A percentile compares a stretch with the other conserved stretches of the same genome.
These are phyloP conservation scores for Corythaeola cristata DNA, from an alignment of 2,113 vertebrate species.

Conservation along the genomic window DNA sequence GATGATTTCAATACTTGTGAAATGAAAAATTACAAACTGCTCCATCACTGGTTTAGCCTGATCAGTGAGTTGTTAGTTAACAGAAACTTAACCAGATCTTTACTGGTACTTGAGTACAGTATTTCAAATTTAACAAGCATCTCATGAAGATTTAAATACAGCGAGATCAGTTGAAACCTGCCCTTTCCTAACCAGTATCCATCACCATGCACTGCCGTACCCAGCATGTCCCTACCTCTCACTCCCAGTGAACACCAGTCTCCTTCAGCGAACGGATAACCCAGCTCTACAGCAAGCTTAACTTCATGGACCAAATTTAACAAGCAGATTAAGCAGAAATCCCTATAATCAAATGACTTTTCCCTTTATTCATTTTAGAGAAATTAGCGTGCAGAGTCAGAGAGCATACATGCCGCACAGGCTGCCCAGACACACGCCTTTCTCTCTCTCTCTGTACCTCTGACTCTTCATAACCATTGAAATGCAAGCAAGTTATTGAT, in stretches of 20 bases:
- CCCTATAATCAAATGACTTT: neutral
- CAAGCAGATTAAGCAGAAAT: neutral
- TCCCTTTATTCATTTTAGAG: neutral
- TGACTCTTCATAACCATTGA: neutral
- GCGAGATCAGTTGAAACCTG: neutral
- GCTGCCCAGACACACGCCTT: neutral
- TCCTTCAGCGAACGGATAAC: neutral
- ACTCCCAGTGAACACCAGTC: neutral
- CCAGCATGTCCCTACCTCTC: neutral
- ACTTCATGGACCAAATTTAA: neutral
- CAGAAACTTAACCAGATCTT: neutral
- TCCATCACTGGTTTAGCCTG: neutral
- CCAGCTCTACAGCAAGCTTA: neutral
- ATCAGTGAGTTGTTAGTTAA: neutral
- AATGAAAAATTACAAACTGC: neutral
- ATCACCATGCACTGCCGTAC: neutral
- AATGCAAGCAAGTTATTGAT: neutral
- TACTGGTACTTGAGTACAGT: neutral
- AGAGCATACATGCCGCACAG: neutral
- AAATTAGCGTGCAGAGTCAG: neutral
- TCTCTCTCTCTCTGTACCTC: neutral
- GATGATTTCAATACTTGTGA: neutral
- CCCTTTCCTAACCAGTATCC: neutral
- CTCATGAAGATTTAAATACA: neutral
- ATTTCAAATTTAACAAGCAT: neutral